phyloP scores from a whole-genome alignment of 2,888 invertebrate genomes.

The Loripinus fragilis region DNA sequence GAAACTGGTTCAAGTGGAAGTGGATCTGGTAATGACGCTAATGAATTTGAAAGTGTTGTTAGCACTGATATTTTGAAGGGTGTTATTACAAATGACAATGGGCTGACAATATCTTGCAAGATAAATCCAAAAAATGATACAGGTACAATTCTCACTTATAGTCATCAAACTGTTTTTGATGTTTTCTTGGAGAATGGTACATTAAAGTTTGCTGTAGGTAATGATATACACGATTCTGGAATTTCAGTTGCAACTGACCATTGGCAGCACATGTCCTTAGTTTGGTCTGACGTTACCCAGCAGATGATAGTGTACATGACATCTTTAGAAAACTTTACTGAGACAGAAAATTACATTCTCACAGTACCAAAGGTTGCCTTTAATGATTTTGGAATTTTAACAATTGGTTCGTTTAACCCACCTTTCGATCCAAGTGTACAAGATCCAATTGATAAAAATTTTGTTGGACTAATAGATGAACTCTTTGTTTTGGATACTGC shows the following conservation, averaged over 20 bases:
- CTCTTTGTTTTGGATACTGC: background rate
- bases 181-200: background rate
- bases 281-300: background rate
- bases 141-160: slow-evolving; percentile 3
- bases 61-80: background rate
- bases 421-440: slow-evolving; percentile 35
- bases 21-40: background rate
- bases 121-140: background rate
- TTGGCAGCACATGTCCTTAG: background rate
- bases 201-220: background rate
- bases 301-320: slow-evolving; percentile 10
- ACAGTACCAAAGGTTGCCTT: slow-evolving; percentile 50
- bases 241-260: background rate
- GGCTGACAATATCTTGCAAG: slow-evolving; percentile 5
- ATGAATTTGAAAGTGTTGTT: background rate
- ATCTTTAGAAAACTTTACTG: background rate
- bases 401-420: slow-evolving; percentile 61
- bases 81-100: slow-evolving; percentile 3
- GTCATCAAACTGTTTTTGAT: background rate
- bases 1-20: no score
- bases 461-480: slow-evolving; percentile 14
- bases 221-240: background rate
- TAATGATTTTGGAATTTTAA: slow-evolving; percentile 59
- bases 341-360: background rate
- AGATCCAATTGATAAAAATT: background rate